Percentiles rank a stretch among this genome's conserved stretches.
Evolutionary conservation across 2,888 invertebrate genomes (phyloP).

Genomic region (Macrosiphum euphorbiae): DNA sequence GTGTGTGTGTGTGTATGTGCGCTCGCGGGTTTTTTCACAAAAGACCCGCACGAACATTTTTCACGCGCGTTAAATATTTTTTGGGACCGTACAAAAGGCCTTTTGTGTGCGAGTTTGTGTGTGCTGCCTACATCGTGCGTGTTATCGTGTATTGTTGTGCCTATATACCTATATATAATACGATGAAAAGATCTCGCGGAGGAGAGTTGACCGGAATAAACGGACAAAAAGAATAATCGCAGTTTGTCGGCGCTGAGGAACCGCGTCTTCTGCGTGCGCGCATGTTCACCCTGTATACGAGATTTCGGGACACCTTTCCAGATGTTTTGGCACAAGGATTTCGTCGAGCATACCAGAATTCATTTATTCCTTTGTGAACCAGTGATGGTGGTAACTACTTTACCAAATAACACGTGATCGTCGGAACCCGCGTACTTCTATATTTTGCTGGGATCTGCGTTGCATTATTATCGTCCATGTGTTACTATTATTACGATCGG

Average conservation of each 20-base stretch:
- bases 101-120: conserved; percentile 20
- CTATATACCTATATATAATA: background rate
- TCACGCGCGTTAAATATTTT: conserved; percentile 42
- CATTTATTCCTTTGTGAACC: conserved; percentile 45
- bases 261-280: background rate
- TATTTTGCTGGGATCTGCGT: background rate
- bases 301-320: conserved; percentile 56
- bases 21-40: background rate
- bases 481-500: background rate
- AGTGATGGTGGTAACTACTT: background rate
- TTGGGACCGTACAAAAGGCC: conserved; percentile 18
- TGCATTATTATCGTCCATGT: background rate
- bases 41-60: conserved; percentile 13
- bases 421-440: background rate
- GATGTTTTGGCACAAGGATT: conserved; percentile 57
- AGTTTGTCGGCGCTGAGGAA: background rate
- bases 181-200: background rate
- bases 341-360: conserved; percentile 27
- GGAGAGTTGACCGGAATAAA: conserved; percentile 42
- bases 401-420: background rate
- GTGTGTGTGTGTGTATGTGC: background rate
- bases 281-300: background rate
- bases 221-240: conserved; percentile 36
- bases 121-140: background rate
- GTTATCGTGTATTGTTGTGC: background rate